Evolutionary conservation across 2,113 vertebrate genomes (phyloP).

Genomic region (Cromileptes altivelis): DNA sequence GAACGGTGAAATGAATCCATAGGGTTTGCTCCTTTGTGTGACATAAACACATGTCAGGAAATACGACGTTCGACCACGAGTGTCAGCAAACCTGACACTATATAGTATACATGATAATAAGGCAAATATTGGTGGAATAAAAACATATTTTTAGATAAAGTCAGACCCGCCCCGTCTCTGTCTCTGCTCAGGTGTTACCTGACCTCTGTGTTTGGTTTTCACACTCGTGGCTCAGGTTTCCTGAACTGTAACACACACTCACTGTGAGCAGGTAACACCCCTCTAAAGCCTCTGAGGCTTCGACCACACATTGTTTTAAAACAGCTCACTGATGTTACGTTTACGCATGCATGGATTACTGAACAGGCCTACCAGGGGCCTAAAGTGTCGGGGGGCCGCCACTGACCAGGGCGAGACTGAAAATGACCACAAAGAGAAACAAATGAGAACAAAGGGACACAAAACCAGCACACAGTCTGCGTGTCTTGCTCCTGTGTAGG

Average conservation of each 20-base stretch:
- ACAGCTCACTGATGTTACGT: too few species aligned
- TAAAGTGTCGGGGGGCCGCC: too few species aligned
- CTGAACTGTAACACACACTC: background rate
- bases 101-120: too few species aligned
- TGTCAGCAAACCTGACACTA: background rate
- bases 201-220: constrained; percentile 37
- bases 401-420: too few species aligned
- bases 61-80: background rate
- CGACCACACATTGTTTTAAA: background rate
- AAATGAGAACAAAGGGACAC: too few species aligned
- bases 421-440: too few species aligned
- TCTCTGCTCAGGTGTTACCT: constrained; percentile 6
- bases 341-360: too few species aligned
- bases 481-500: too few species aligned
- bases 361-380: too few species aligned
- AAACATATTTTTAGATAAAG: background rate
- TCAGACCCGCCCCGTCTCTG: background rate
- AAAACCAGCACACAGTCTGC: too few species aligned
- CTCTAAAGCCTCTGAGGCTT: background rate
- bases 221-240: background rate
- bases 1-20: constrained; percentile 30
- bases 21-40: background rate
- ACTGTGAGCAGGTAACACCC: background rate
- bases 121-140: too few species aligned
- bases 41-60: background rate